These are phyloP conservation scores for Gnathonemus longibarbis DNA, from an alignment of 2,113 vertebrate species.

Conservation along the genomic window DNA sequence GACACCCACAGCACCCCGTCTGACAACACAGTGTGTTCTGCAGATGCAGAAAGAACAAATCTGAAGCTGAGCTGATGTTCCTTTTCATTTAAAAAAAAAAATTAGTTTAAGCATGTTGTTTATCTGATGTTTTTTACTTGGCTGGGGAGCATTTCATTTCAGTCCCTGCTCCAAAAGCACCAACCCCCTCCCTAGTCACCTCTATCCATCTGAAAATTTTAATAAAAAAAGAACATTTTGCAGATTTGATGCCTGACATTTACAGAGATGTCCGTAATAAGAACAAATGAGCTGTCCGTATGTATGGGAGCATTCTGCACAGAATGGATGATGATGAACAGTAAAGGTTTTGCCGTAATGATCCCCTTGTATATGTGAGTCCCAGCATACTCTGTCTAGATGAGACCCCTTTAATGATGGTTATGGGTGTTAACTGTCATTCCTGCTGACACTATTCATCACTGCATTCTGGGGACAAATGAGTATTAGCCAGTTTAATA, in stretches of 20 bases:
- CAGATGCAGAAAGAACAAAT: background rate
- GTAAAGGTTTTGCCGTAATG: constrained; percentile 7
- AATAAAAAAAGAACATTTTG: background rate
- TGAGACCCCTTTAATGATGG: constrained; percentile 8
- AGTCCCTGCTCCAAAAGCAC: background rate
- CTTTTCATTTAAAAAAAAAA: background rate
- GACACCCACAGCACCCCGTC: background rate
- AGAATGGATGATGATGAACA: background rate
- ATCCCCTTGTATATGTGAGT: background rate
- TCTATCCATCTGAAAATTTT: background rate
- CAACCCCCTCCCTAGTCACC: background rate
- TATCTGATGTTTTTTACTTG: background rate
- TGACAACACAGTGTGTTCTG: background rate
- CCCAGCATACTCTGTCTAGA: constrained; percentile 12
- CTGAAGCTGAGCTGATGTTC: background rate
- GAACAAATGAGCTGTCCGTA: constrained; percentile 11
- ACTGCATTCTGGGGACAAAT: constrained; percentile 10
- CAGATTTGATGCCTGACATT: constrained; percentile 12
- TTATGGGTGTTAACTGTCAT: constrained; percentile 18
- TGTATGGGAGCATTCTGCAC: background rate
- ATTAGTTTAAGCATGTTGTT: background rate
- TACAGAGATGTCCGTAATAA: background rate
- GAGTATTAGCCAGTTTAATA: background rate
- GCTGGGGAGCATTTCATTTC: background rate
- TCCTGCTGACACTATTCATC: constrained; percentile 12